phyloP scores from a whole-genome alignment of 1,140 invertebrate species.

The Diabrotica undecimpunctata region DNA sequence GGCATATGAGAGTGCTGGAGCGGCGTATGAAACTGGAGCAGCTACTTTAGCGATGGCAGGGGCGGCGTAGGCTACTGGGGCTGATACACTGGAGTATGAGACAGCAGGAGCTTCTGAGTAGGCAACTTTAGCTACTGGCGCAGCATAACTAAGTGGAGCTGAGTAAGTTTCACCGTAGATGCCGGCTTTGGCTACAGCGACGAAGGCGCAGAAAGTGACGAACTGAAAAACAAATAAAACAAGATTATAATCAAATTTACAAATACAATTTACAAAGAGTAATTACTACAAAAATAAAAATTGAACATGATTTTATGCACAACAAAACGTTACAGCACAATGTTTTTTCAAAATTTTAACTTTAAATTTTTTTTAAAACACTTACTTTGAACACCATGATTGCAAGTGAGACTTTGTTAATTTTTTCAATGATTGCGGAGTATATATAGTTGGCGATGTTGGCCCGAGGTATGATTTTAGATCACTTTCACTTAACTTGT shows the following conservation, averaged over 20 bases:
- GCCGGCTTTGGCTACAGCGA: constrained; percentile 20
- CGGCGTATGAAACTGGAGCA: constrained; percentile 6
- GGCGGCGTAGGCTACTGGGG: constrained; percentile 14
- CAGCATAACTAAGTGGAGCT: constrained; percentile 27
- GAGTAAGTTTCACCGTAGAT: constrained; percentile 38
- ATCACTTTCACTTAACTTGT: background rate
- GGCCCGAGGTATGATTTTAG: background rate
- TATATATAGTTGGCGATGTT: background rate
- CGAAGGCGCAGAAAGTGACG: constrained; percentile 10
- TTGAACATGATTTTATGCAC: no score
- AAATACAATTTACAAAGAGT: background rate
- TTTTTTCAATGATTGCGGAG: background rate
- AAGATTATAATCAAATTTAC: constrained; percentile 6
- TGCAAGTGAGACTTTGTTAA: constrained; percentile 4
- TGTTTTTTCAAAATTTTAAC: no score
- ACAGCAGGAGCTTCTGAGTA: constrained; percentile 47
- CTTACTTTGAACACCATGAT: constrained; percentile 14
- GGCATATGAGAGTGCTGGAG: background rate
- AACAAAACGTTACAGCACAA: no score
- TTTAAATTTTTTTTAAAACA: constrained; percentile 4
- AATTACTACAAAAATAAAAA: no score
- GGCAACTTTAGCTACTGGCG: constrained; percentile 17
- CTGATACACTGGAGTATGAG: constrained; percentile 43
- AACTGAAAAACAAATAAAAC: constrained; percentile 10
- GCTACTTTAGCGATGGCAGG: constrained; percentile 15